Conservation (phyloP, 1,140 invertebrate species). For the Drosophila willistoni region DNA sequence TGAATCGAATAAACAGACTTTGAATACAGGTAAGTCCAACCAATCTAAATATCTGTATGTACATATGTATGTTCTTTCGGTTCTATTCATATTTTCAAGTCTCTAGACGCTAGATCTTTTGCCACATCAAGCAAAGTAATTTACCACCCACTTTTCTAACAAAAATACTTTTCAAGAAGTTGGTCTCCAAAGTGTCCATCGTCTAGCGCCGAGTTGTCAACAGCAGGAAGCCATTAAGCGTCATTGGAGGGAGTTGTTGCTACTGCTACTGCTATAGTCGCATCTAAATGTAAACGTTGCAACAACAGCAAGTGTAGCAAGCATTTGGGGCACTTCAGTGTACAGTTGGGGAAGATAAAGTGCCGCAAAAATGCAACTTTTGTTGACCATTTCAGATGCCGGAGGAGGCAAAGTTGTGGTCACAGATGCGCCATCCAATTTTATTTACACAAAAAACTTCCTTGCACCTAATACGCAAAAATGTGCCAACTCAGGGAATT, state of each 20-base stretch:
- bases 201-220: background rate
- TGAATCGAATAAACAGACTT: no score
- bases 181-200: conserved; percentile 20
- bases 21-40: no score
- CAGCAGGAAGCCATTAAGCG: conserved; percentile 28
- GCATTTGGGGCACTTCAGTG: conserved; percentile 18
- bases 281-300: conserved; percentile 7
- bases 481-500: background rate
- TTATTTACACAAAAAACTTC: background rate
- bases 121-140: no score
- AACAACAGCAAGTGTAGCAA: conserved; percentile 2
- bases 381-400: conserved; percentile 16
- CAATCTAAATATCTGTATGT: no score
- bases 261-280: background rate
- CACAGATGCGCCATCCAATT: conserved; percentile 10
- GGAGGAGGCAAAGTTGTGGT: conserved; percentile 19
- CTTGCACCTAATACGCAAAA: background rate
- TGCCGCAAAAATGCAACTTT: conserved; percentile 25
- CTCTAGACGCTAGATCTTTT: no score
- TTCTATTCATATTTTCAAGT: no score
- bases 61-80: no score
- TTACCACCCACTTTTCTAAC: background rate
- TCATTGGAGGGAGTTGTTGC: background rate
- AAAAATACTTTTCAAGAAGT: conserved; percentile 18
- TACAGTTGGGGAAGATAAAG: conserved; percentile 13